Evolutionary conservation across 1,140 invertebrate species (phyloP).

Genomic region (Battus philenor): DNA sequence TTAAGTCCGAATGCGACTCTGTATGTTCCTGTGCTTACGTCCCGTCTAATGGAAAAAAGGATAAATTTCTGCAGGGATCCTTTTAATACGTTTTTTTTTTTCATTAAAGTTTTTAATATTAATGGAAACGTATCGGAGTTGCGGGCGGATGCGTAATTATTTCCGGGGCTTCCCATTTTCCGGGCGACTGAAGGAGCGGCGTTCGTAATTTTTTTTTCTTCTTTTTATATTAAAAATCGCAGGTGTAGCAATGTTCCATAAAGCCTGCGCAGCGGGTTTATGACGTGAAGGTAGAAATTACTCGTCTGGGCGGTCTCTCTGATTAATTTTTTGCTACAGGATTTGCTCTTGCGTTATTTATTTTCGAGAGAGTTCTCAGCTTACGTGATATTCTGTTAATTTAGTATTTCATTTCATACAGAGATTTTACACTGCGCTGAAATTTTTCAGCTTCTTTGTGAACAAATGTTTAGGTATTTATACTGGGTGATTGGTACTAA

Average conservation of each 20-base stretch:
- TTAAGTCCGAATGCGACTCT: constrained; percentile 23
- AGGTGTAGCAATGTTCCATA: constrained; percentile 26
- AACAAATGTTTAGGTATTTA: too few relatives aligned
- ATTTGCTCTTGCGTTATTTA: constrained; percentile 4
- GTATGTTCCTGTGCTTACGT: constrained; percentile 20
- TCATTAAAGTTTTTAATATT: constrained; percentile 76
- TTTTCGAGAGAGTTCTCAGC: constrained; percentile 5
- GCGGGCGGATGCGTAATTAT: constrained; percentile 51
- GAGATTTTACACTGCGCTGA: too few relatives aligned
- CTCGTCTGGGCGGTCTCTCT: constrained; percentile 17
- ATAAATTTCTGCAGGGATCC: constrained; percentile 52
- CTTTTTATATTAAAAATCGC: constrained; percentile 26
- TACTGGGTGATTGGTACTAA: too few relatives aligned
- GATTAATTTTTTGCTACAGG: constrained; percentile 14
- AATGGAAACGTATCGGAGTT: constrained; percentile 60
- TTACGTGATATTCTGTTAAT: too few relatives aligned
- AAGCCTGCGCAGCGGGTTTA: constrained; percentile 24
- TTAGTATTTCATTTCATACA: too few relatives aligned
- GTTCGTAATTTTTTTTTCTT: constrained; percentile 14
- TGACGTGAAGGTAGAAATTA: constrained; percentile 27
- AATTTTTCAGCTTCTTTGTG: too few relatives aligned
- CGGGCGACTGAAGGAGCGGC: constrained; percentile 20
- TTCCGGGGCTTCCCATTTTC: constrained; percentile 51
- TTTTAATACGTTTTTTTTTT: constrained; percentile 75
- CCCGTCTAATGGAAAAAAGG: constrained; percentile 67